Conservation (phyloP, 2,797 vertebrate species). For the Brachymystax lenok region DNA sequence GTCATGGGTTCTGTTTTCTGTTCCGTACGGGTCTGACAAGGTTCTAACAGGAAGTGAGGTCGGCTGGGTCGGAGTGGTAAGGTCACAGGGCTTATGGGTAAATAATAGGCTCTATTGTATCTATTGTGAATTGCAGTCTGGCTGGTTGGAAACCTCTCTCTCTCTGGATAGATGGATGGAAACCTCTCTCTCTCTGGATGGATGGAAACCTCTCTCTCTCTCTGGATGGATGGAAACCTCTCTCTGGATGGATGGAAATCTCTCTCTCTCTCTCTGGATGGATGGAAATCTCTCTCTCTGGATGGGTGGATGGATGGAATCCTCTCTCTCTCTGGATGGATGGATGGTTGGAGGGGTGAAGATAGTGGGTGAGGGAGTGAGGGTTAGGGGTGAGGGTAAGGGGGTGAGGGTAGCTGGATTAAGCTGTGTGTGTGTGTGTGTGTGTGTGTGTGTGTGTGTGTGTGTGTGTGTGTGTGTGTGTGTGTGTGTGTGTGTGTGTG, state of each 20-base stretch:
- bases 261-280: conserved; percentile 15
- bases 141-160: conserved; percentile 66
- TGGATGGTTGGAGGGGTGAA: conserved; percentile 16
- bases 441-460: conserved; percentile 1
- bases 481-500: neutral
- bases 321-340: neutral
- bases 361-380: no score
- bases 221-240: no score
- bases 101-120: conserved; percentile 84
- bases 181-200: no score
- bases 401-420: no score
- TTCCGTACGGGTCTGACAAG: conserved; percentile 76
- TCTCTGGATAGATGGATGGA: conserved; percentile 23
- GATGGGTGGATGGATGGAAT: no score
- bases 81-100: conserved; percentile 77
- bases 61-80: conserved; percentile 69
- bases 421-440: neutral
- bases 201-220: no score
- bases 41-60: conserved; percentile 86
- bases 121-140: conserved; percentile 85
- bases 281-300: conserved; percentile 18
- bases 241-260: no score
- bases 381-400: no score
- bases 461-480: neutral
- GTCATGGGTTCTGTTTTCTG: conserved; percentile 89